Evolutionary conservation across 1,140 invertebrate genomes (phyloP), one percentile per base, ranked within the genome.

Genomic region (Hyposmocoma kahamanoa): DNA sequence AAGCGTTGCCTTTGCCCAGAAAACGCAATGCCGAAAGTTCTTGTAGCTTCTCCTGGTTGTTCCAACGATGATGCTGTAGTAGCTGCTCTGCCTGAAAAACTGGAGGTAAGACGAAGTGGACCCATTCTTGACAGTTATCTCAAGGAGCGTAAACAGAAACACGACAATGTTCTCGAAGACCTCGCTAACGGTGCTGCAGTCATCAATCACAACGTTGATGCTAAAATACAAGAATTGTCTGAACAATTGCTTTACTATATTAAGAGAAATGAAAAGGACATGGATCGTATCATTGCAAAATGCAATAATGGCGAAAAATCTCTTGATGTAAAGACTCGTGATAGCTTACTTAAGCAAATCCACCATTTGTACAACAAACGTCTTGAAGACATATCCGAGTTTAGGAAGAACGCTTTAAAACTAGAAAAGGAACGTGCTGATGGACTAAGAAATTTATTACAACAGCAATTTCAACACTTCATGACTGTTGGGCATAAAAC

Each of bases 381-480:
- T 38, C 46, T 67, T 22, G 54, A 66, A 32, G 56, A 64, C 21
- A 54, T 78, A 4, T 42, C 21, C 1, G 17, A 52, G 39, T 84
- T 74, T 42, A 78, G 66, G 56, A 41, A 47, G 15, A 69, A 78
- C 46, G 69, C 64, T 1, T 41, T 69, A 8, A 41, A n/a, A 10
- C 50, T 84, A 20, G 80, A 84, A 60, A 73, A 60, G 41, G 50
- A 69, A 47, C 62, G 80, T 18, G 65, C 67, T 15, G 63, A 69
- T 21, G 54, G 52, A 15, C 41, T 84, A 6, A 64, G 57, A 53
- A 49, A 47, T n/a, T 28, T 70, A 15, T 43, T 84, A 1, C 68
- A 72, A 15, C 59, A 54, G 22, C 42, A 81, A 38, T 84, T 84
- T 48, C 65, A 72, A 44, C 49, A 34, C 4, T 30, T 73, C 3